Conservation (phyloP, 2,113 vertebrate species). For the Pristiophorus japonicus region DNA sequence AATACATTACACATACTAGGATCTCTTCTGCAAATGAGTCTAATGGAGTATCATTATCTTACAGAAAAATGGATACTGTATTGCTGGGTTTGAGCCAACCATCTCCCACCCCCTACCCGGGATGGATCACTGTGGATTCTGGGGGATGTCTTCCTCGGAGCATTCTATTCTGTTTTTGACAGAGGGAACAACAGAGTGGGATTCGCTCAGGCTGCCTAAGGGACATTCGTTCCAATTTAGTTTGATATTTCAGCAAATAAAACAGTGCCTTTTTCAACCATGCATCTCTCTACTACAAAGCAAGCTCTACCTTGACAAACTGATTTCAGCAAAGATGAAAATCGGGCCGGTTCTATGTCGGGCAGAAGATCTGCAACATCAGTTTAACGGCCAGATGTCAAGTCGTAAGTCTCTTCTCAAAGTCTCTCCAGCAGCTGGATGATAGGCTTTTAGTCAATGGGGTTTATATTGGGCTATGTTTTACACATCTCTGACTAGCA, state of each 20-base stretch:
- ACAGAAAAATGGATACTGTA: constrained; percentile 48
- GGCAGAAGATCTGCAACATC: neutral
- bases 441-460: neutral
- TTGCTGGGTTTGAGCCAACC: constrained; percentile 49
- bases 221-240: neutral
- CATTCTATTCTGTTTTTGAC: constrained; percentile 57
- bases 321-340: neutral
- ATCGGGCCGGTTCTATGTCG: neutral
- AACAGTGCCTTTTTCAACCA: too few species aligned
- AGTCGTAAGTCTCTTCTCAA: neutral
- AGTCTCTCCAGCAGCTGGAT: neutral
- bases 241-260: too few species aligned
- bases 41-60: neutral
- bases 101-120: constrained; percentile 48
- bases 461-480: neutral
- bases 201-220: constrained; percentile 52
- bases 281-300: neutral
- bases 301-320: neutral
- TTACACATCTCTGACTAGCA: neutral
- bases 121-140: constrained; percentile 56
- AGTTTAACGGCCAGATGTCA: neutral
- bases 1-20: too few species aligned
- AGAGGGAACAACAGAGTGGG: constrained; percentile 52
- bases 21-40: neutral
- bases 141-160: constrained; percentile 57